Evolutionary conservation across 2,113 vertebrate species (phyloP).

Genomic region (Puffinus mauretanicus): DNA sequence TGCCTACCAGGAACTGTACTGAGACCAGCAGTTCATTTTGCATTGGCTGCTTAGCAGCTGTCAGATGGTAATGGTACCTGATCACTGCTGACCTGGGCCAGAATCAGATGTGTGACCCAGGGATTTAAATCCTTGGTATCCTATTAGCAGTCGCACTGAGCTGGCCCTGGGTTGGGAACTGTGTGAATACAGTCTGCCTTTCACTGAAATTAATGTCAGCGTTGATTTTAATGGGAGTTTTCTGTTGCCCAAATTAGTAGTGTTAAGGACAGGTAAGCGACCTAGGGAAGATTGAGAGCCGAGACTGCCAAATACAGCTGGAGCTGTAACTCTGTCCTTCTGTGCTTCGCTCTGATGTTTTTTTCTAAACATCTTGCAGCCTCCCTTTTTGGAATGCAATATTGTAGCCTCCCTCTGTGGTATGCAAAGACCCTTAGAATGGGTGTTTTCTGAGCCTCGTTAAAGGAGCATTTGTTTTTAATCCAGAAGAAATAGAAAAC

Average conservation of each 20-base stretch:
- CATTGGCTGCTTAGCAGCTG: neutral
- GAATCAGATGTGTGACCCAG: neutral
- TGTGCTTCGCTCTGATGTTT: neutral
- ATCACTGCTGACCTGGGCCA: neutral
- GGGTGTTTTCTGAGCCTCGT: neutral
- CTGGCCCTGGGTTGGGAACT: neutral
- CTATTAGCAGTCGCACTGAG: neutral
- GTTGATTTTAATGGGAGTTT: neutral
- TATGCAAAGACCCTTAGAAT: neutral
- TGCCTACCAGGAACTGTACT: slow-evolving; percentile 33
- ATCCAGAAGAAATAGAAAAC: neutral
- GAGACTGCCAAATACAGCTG: neutral
- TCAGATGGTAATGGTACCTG: neutral
- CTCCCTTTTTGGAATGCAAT: neutral
- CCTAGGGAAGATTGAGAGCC: neutral
- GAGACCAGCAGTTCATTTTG: slow-evolving; percentile 31
- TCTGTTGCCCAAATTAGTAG: neutral
- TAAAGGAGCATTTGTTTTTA: neutral
- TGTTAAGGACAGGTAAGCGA: neutral
- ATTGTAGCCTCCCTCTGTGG: neutral
- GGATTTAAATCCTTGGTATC: neutral
- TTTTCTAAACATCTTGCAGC: neutral
- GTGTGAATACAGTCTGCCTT: neutral
- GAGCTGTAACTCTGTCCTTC: neutral
- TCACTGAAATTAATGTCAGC: neutral